Conservation (phyloP, 2,113 vertebrate species). For the Xiphophorus hellerii region DNA sequence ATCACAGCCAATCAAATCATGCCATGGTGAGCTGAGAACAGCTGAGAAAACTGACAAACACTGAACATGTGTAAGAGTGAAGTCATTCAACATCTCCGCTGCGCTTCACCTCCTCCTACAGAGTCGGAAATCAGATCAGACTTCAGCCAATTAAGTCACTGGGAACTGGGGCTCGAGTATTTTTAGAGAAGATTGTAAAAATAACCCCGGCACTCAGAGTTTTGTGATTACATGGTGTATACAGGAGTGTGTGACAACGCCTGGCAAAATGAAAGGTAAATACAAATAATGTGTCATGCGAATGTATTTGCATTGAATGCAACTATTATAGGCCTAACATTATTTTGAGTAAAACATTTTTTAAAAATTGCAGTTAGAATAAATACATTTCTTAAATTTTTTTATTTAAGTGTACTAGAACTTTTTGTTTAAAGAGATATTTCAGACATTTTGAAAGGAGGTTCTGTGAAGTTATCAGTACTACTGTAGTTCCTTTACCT, state of each 20-base stretch:
- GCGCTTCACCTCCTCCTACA: not conserved
- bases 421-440: too few relatives aligned
- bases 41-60: conserved; percentile 31
- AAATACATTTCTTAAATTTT: too few relatives aligned
- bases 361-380: too few relatives aligned
- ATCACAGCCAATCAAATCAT: conserved; percentile 17
- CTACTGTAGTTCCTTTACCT: too few relatives aligned
- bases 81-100: conserved; percentile 18
- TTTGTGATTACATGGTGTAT: conserved; percentile 23
- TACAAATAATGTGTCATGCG: not conserved
- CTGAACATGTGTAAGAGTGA: conserved; percentile 26
- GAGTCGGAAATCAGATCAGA: conserved; percentile 52
- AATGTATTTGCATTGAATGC: not conserved
- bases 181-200: conserved; percentile 63
- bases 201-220: conserved; percentile 36
- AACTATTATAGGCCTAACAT: not conserved
- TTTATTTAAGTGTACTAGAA: too few relatives aligned
- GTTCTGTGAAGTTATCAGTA: too few relatives aligned
- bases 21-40: conserved; percentile 21
- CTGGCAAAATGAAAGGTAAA: not conserved
- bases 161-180: conserved; percentile 43
- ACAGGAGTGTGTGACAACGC: not conserved
- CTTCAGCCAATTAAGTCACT: conserved; percentile 53
- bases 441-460: too few relatives aligned
- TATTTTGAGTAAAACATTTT: not conserved